A percentile compares a stretch with the other conserved stretches of the same genome.
phyloP scores from a whole-genome alignment of 2,797 vertebrate genomes.

The Sternarchorhynchus goeldii region DNA sequence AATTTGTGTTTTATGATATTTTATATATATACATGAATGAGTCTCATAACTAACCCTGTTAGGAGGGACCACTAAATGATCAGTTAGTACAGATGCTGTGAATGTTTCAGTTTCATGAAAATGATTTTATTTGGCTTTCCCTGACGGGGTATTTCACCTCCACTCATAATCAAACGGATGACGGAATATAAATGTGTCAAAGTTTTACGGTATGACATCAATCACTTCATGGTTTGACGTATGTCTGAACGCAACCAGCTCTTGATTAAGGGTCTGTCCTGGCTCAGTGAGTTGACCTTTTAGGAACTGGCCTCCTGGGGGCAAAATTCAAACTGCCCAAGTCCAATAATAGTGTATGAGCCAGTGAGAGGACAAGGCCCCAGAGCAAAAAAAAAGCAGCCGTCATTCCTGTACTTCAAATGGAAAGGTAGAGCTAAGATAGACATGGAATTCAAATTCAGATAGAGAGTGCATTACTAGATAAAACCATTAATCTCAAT shows the following conservation, averaged over 20 bases:
- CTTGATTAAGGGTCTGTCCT: constrained; percentile 13
- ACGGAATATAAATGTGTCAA: constrained; percentile 21
- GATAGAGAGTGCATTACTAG: not conserved
- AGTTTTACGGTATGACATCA: constrained; percentile 6
- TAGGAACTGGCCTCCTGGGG: constrained; percentile 60
- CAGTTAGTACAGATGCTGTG: no score
- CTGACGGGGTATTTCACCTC: constrained; percentile 30
- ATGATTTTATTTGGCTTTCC: no score
- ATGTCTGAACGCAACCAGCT: not conserved
- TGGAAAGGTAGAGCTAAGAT: not conserved
- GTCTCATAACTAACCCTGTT: no score
- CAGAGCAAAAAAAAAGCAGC: not conserved
- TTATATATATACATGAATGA: no score
- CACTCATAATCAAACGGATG: constrained; percentile 6
- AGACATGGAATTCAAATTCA: constrained; percentile 4
- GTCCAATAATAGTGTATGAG: constrained; percentile 42
- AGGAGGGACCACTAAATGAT: no score
- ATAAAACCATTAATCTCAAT: not conserved
- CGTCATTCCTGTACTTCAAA: constrained; percentile 4
- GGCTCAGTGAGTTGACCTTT: constrained; percentile 37
- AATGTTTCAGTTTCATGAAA: no score
- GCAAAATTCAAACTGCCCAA: constrained; percentile 29
- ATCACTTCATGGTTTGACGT: constrained; percentile 11
- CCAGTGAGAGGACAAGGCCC: constrained; percentile 24
- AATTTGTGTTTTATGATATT: no score